phyloP scores from a whole-genome alignment of 2,797 vertebrate species.

The Sebastes paucispinis region DNA sequence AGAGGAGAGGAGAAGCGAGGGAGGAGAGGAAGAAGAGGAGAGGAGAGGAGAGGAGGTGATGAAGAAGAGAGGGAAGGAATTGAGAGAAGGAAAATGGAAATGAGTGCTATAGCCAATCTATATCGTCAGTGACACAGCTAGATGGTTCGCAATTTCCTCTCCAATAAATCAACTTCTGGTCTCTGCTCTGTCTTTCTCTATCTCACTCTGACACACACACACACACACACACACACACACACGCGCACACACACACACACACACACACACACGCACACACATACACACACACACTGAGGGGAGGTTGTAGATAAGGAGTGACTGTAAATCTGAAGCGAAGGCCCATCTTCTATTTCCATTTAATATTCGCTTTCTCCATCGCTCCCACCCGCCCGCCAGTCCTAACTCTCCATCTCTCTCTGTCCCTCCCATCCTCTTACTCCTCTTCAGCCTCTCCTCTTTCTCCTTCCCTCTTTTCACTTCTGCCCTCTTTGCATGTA shows the following conservation, averaged over 20 bases:
- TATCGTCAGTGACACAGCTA: slow-evolving; percentile 77
- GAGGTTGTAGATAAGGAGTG: slow-evolving; percentile 73
- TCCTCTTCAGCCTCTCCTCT: slow-evolving; percentile 5
- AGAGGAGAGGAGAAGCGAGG: too few relatives aligned
- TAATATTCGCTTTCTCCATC: slow-evolving; percentile 61
- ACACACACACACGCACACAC: slow-evolving; percentile 34
- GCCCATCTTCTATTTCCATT: slow-evolving; percentile 69
- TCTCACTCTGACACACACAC: slow-evolving; percentile 43
- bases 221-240: slow-evolving; percentile 34
- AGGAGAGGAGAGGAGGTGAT: slow-evolving; percentile 3
- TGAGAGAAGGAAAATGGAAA: slow-evolving; percentile 74
- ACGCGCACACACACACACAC: slow-evolving; percentile 32
- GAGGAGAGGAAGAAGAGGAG: background rate
- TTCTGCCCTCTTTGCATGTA: background rate
- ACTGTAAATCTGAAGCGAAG: slow-evolving; percentile 78
- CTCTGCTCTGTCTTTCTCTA: slow-evolving; percentile 71
- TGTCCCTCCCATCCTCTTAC: background rate
- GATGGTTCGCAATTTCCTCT: slow-evolving; percentile 86
- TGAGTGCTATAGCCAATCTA: slow-evolving; percentile 73
- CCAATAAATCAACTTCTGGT: slow-evolving; percentile 81
- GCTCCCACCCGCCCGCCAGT: slow-evolving; percentile 15
- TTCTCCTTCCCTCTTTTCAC: background rate
- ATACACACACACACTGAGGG: slow-evolving; percentile 29
- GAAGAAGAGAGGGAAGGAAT: slow-evolving; percentile 41
- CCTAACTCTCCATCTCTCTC: slow-evolving; percentile 11